Evolutionary conservation across 2,797 vertebrate genomes (phyloP), one percentile per base, ranked within the genome.

Genomic region (Oreonectes daqikongensis): DNA sequence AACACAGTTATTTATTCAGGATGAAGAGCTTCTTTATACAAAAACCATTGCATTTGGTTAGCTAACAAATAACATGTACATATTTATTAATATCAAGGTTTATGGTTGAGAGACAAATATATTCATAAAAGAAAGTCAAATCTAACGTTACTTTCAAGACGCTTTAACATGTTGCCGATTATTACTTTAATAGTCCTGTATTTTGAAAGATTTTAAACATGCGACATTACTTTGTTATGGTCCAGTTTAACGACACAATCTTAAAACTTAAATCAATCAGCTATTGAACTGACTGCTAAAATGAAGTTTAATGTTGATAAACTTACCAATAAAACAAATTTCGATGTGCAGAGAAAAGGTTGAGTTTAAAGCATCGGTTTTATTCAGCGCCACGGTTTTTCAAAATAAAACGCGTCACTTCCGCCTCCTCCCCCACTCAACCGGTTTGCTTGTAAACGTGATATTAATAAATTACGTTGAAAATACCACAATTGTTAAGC

Each of bases 341-440:
- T 57, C 14, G 11, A 67, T 5, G 1, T 11, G 12, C 2, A 66
- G 50, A 42, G 4, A 30, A 28, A n/a, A 1, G 10, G 8, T 64
- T 74, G 9, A 9, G 26, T 53, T 73, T 52, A 64, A 64, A 52
- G 7, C 14, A 5, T 8, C 8, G 14, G 17, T 53, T 64, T 28
- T 14, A 28, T 12, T 32, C 50, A 52, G 50, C 81, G 76, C 76
- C 60, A 46, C 40, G 9, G 52, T 53, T 5, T 48, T 84, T 84
- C 72, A 82, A 84, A 84, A 63, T 71, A 60, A 77, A 24, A 3
- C 0, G 20, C 83, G 79, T 82, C 78, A 82, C 57, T 81, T 84
- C 83, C 83, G 75, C n/a, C 32, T 61, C 38, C 59, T 70, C 28
- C 57, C 30, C 50, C 30, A 12, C 20, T 1, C 24, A 26, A 20